Conservation (phyloP, 2,113 vertebrate species). For the Lota lota region DNA sequence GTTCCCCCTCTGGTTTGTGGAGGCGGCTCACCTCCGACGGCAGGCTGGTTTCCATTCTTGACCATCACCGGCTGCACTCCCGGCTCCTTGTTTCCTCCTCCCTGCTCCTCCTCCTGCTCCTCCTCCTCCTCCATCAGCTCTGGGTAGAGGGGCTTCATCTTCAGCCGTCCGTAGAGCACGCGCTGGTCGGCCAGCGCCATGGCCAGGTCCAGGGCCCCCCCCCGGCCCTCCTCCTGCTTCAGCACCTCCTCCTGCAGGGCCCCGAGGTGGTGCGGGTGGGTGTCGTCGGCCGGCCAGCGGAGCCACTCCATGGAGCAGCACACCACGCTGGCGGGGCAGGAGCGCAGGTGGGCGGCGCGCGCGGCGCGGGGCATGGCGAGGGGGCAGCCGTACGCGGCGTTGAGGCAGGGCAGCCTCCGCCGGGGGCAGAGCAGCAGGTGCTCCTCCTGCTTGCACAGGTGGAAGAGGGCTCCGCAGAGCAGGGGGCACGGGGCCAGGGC, state of each 20-base stretch:
- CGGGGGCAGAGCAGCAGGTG: slow-evolving; percentile 88
- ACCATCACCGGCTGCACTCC: slow-evolving; percentile 27
- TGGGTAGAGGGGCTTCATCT: slow-evolving; percentile 84
- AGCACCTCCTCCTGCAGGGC: slow-evolving; percentile 80
- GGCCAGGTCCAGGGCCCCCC: slow-evolving; percentile 83
- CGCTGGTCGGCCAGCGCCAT: slow-evolving; percentile 87
- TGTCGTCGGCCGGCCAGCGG: slow-evolving; percentile 85
- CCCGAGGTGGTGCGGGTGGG: slow-evolving; percentile 55
- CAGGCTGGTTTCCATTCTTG: background rate
- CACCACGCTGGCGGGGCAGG: slow-evolving; percentile 86
- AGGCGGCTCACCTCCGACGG: background rate
- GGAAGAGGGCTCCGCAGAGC: slow-evolving; percentile 87
- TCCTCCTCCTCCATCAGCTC: slow-evolving; percentile 74
- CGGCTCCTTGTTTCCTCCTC: slow-evolving; percentile 33
- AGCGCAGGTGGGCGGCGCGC: slow-evolving; percentile 80
- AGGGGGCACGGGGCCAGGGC: slow-evolving; percentile 76
- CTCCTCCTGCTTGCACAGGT: slow-evolving; percentile 92
- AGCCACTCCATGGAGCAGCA: slow-evolving; percentile 95
- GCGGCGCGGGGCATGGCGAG: slow-evolving; percentile 80
- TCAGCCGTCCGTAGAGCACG: slow-evolving; percentile 81
- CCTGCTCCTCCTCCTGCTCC: slow-evolving; percentile 20
- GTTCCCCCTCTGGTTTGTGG: too few species aligned
- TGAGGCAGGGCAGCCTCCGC: slow-evolving; percentile 83
- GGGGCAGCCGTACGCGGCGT: slow-evolving; percentile 80
- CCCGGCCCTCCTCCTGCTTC: slow-evolving; percentile 58